Evolutionary conservation across 2,797 vertebrate genomes (phyloP), one percentile per base, ranked within the genome.

Genomic region (Lacerta agilis): DNA sequence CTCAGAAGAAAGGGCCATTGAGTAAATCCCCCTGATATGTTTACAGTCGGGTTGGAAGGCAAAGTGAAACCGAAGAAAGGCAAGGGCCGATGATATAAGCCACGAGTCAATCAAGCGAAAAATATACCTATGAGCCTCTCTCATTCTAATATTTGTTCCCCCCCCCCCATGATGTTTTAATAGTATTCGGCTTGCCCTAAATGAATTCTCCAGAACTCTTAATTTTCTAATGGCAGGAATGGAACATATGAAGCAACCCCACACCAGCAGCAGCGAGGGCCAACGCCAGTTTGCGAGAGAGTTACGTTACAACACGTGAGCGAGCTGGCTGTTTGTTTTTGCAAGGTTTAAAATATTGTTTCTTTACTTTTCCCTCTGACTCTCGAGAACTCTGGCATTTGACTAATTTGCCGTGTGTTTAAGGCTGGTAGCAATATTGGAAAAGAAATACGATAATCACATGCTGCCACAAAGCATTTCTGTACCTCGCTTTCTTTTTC

Each of bases 381-480:
- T 95, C 83, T 94, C 61, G 91, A 96, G 95, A 96, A 95, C 95
- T 95, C 93, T 95, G 95, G 97, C 95, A 94, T 97, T 93, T 96
- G 95, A 94, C 96, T 97, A 97, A 96, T 97, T 96, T 96, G 94
- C 96, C 89, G 7, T 96, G 95, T 81, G 82, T 94, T 96, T 94
- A 96, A 97, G 96, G 96, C 96, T 97, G 96, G 97, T 97, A 96
- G 97, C 97, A 97, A 96, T 96, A 96, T 96, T 94, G 94, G 95
- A 95, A 95, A 96, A 97, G 96, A 97, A 97, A 97, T 97, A 97
- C 96, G 98, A 98, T 98, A 98, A 98, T 98, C 97, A 96, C 97
- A 97, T 96, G 95, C 97, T 97, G 97, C 98, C 97, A 97, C 97
- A 98, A 98, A 98, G 97, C 97, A 96, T 97, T 89, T 97, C 97